Percentiles rank a stretch among this genome's conserved stretches.
Conservation (phyloP, 92 coral and sea anemone species). For the Palythoa grandiflora region DNA sequence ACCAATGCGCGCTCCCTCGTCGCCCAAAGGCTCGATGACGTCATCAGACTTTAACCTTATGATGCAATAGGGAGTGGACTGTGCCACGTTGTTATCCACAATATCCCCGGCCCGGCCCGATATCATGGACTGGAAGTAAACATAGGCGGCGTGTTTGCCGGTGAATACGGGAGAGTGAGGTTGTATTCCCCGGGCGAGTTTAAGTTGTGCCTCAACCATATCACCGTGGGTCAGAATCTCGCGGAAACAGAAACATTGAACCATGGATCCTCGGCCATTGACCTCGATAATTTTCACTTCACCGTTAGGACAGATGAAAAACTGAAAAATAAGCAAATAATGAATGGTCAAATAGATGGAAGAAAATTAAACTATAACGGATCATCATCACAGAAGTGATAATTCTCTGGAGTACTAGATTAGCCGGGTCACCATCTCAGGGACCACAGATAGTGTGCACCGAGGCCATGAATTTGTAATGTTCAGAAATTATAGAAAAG, state of each 20-base stretch:
- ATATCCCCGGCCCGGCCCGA: slow-evolving; percentile 46
- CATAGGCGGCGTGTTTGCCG: slow-evolving; percentile 53
- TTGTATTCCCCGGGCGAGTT: slow-evolving; percentile 39
- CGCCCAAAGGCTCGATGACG: slow-evolving; percentile 30
- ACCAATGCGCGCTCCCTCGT: slow-evolving; percentile 43
- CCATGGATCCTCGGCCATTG: slow-evolving; percentile 38
- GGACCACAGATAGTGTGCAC: no score
- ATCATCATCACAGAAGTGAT: not conserved
- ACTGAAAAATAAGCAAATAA: slow-evolving; percentile 1
- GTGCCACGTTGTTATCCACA: slow-evolving; percentile 24
- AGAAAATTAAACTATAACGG: no score
- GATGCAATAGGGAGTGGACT: slow-evolving; percentile 8
- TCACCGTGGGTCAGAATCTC: slow-evolving; percentile 26
- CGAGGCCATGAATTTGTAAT: no score
- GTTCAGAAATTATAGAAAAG: no score
- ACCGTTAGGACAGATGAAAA: slow-evolving; percentile 45
- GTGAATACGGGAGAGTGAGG: slow-evolving; percentile 35
- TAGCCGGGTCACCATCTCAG: no score
- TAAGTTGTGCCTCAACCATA: slow-evolving; percentile 40
- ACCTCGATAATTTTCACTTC: slow-evolving; percentile 42
- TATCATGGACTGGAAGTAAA: slow-evolving; percentile 38
- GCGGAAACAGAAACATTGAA: slow-evolving; percentile 41
- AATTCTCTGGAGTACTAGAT: no score
- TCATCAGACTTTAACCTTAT: slow-evolving; percentile 41
- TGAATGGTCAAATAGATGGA: not conserved